Base-by-base conservation (phyloP, 2,888 invertebrate genomes). In the Caenorhabditis sp. region DNA sequence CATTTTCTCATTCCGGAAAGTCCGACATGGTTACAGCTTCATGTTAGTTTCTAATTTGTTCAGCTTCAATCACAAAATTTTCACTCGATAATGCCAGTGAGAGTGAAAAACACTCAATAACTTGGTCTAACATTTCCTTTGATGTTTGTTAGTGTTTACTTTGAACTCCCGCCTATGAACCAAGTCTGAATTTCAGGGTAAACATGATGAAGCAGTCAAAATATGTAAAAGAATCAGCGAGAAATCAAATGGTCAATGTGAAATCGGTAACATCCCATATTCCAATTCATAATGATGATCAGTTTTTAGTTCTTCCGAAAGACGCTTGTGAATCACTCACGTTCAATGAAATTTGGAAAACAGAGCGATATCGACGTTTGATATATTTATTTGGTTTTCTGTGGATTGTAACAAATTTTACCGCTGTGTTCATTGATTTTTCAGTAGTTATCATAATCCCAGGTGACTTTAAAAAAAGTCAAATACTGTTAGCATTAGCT, bases 341-440 rank as follows among this genome's bases (percentile, higher is more conserved):
- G 2, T 58, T 74, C 2, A 19, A 10, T 12, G 61, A 69, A 23
- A 74, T 74, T 36, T 74, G 74, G 74, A 57, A 51, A 12, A 69
- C 66, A 27, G 66, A 66, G 19, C 63, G 69, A 23, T 74, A 74
- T 26, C 62, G 74, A 43, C 69, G 69, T 17, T 54, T 69, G 0
- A 69, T 74, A 0, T 59, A 69, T 27, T 23, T 74, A 4, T 69
- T 74, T n/a, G 66, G 74, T 24, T 60, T 69, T 1, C 63, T 74
- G 21, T 74, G 74, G 74, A 55, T 74, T 1, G 66, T 69, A 69
- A 74, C 74, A 1, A 74, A 74, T 21, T 74, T 74, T 55, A 74
- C 74, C 4, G 63, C 69, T 5, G 63, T 62, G 6, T 69, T 74
- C 66, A 37, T 74, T 1, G 74, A 74, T 54, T 74, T 66, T 26